Percentiles rank a stretch among this genome's conserved stretches.
These are phyloP conservation scores for Ectobius pallidus DNA, from an alignment of 2,888 invertebrate genomes.

Conservation along the genomic window DNA sequence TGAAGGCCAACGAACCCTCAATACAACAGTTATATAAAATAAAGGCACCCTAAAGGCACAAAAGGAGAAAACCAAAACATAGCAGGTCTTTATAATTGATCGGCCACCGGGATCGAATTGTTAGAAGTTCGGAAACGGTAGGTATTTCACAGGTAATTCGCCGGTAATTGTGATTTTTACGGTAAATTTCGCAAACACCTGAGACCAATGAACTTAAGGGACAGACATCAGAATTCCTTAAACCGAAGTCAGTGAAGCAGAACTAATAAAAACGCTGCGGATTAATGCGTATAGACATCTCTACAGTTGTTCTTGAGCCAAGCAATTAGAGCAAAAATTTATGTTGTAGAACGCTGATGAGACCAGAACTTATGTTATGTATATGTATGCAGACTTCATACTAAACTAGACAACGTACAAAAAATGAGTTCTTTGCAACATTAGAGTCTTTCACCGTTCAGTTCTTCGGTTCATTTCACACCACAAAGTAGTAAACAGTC, in stretches of 20 bases:
- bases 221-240: conserved; percentile 1
- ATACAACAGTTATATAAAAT: too few species aligned
- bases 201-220: not conserved
- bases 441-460: too few species aligned
- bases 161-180: conserved; percentile 1
- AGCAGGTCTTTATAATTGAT: too few species aligned
- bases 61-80: too few species aligned
- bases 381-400: too few species aligned
- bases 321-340: not conserved
- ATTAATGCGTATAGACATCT: not conserved
- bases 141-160: conserved; percentile 7
- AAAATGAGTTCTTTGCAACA: too few species aligned
- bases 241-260: not conserved
- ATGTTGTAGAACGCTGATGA: not conserved
- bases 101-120: too few species aligned
- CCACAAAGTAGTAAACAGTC: too few species aligned
- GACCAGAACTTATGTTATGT: not conserved
- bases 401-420: too few species aligned
- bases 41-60: too few species aligned
- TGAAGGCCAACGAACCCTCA: too few species aligned
- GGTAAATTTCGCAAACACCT: not conserved
- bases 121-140: not conserved
- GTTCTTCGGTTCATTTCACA: too few species aligned
- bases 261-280: not conserved
- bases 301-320: not conserved